Evolutionary conservation across 2,888 invertebrate species (phyloP), one percentile per base, ranked within the genome.

Genomic region (Synanthedon myopaeformis): DNA sequence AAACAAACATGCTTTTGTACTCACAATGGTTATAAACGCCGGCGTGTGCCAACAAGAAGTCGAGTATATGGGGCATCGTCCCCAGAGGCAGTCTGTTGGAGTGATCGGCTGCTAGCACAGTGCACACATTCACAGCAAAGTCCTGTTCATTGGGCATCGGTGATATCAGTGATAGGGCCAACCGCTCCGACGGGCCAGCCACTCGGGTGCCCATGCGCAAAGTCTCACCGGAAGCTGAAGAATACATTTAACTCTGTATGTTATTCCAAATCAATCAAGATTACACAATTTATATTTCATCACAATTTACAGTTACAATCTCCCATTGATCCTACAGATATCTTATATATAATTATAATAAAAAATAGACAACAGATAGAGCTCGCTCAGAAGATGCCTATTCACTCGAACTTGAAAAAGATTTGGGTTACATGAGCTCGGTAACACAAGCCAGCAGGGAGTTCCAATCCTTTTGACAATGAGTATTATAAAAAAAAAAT

Each of bases 81-180:
- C 93, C 92, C 57, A 99, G 83, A 53, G 95, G 93, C 54, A 99
- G 85, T 0, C 95, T 92, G 69, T 96, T 96, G 57, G 94, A 94
- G 58, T 95, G 96, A 70, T 99, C 98, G 63, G 97, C 98, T 5
- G 98, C 97, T 63, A 99, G 89, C 56, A 99, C 89, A 0, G 97
- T 97, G 79, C 98, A 98, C 3, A 98, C 96, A 79, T 99, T 99
- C 67, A 99, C 93, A 28, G 98, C 98, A 79, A 99, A 97, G 84
- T 99, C 99, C 76, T 98, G 97, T 79, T 99, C 99, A 79, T 99
- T 99, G 5, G 99, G 98, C 75, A 99, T 89, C 1, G 99, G 98
- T n/a, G 96, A 96, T 53, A 97, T 86, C 45, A 99, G 89, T 0
- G 98, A 97, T 53, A 97, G 88, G n/a, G 96, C 92, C 56, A 99